phyloP scores from a whole-genome alignment of 2,797 vertebrate genomes.

The Mallotus villosus region DNA sequence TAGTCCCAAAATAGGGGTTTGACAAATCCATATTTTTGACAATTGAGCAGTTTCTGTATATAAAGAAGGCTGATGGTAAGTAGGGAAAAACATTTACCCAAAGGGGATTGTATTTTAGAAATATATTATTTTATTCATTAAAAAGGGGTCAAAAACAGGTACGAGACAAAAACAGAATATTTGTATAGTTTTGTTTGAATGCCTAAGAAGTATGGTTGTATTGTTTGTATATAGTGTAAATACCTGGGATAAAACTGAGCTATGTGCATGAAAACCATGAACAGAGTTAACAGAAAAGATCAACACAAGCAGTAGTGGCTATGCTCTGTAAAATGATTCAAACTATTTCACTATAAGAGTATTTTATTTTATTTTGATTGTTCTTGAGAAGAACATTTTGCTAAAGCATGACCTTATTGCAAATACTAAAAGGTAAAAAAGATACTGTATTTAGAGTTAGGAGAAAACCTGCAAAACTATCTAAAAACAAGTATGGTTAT shows the following conservation, averaged over 20 bases:
- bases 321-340: slow-evolving; percentile 99
- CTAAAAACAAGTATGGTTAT: slow-evolving; percentile 88
- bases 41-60: slow-evolving; percentile 96
- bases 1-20: slow-evolving; percentile 91
- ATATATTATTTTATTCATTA: slow-evolving; percentile 99
- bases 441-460: slow-evolving; percentile 98
- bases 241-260: slow-evolving; percentile 93
- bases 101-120: slow-evolving; percentile 98
- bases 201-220: slow-evolving; percentile 98
- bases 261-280: slow-evolving; percentile 99
- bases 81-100: slow-evolving; percentile 94
- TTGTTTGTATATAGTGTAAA: slow-evolving; percentile 99
- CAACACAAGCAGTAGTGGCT: slow-evolving; percentile 99
- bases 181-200: slow-evolving; percentile 99
- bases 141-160: slow-evolving; percentile 96
- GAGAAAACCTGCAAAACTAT: slow-evolving; percentile 91
- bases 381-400: slow-evolving; percentile 99
- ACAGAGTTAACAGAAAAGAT: slow-evolving; percentile 92
- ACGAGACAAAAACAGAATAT: slow-evolving; percentile 97
- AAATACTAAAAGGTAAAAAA: slow-evolving; percentile 81
- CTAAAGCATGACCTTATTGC: slow-evolving; percentile 99
- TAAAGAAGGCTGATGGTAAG: slow-evolving; percentile 91
- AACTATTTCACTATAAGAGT: slow-evolving; percentile 99
- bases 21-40: slow-evolving; percentile 99
- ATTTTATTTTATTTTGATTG: slow-evolving; percentile 99